Evolutionary conservation across 2,113 vertebrate genomes (phyloP).

Genomic region (Erythrolamprus reginae): DNA sequence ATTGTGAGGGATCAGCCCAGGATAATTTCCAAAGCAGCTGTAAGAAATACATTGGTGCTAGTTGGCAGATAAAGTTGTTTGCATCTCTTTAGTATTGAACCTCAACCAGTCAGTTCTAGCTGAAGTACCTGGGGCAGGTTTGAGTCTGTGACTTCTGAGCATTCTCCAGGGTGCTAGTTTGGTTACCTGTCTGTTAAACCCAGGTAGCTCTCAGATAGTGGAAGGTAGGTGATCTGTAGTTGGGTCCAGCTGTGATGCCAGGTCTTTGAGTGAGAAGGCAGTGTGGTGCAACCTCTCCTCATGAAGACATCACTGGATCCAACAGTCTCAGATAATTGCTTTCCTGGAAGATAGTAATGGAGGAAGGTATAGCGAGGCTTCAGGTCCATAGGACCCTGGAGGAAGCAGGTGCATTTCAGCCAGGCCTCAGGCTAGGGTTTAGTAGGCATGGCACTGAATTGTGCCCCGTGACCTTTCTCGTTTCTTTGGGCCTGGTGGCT

Average conservation of each 20-base stretch:
- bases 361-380: background rate
- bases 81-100: background rate
- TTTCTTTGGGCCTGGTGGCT: background rate
- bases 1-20: background rate
- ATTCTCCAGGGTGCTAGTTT: background rate
- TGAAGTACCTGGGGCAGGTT: background rate
- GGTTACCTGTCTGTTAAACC: background rate
- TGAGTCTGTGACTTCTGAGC: background rate
- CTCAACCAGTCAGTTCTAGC: background rate
- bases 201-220: background rate
- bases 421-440: background rate
- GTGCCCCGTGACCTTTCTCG: background rate
- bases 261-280: background rate
- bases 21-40: background rate
- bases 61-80: background rate
- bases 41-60: background rate
- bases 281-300: background rate
- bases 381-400: background rate
- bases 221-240: background rate
- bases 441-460: background rate
- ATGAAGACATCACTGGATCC: background rate
- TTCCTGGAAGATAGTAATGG: background rate
- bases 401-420: background rate
- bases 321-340: background rate
- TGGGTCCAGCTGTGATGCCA: background rate